A percentile compares a stretch with the other conserved stretches of the same genome.
phyloP scores from a whole-genome alignment of 2,113 vertebrate species.

The Cavia aperea region DNA sequence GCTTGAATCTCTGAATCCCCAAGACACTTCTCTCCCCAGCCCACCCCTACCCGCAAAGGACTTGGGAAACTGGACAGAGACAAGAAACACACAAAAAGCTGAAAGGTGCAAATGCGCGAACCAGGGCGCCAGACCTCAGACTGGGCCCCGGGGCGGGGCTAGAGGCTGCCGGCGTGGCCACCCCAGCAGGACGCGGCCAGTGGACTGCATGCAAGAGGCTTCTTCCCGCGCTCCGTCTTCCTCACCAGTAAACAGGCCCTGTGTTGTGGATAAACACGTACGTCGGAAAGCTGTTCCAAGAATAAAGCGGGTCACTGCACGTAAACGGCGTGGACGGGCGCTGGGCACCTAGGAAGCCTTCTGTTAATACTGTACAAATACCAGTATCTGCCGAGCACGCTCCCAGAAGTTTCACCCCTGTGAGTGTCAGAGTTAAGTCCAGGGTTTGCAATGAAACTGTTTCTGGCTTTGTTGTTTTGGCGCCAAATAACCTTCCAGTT shows the following conservation, averaged over 20 bases:
- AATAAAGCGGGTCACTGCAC: background rate
- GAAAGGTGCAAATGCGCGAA: background rate
- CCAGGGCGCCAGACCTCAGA: accelerated
- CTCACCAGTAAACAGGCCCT: background rate
- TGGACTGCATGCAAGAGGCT: background rate
- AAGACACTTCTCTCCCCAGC: background rate
- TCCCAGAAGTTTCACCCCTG: background rate
- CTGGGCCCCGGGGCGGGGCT: background rate
- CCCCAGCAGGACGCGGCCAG: too few relatives aligned
- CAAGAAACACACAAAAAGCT: background rate
- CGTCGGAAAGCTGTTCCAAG: background rate
- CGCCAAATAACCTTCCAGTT: background rate
- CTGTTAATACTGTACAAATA: background rate
- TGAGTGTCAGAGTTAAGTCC: too few relatives aligned
- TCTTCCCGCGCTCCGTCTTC: background rate
- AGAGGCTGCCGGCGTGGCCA: background rate
- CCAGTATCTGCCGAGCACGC: background rate
- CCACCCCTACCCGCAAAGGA: background rate
- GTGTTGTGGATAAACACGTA: background rate
- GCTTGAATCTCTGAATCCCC: background rate
- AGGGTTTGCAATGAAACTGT: background rate
- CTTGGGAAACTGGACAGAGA: background rate
- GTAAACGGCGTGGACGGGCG: too few relatives aligned
- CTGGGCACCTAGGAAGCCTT: background rate
- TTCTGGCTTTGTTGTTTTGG: background rate